phyloP scores from a whole-genome alignment of 2,888 invertebrate species.

The Eurois occulta region DNA sequence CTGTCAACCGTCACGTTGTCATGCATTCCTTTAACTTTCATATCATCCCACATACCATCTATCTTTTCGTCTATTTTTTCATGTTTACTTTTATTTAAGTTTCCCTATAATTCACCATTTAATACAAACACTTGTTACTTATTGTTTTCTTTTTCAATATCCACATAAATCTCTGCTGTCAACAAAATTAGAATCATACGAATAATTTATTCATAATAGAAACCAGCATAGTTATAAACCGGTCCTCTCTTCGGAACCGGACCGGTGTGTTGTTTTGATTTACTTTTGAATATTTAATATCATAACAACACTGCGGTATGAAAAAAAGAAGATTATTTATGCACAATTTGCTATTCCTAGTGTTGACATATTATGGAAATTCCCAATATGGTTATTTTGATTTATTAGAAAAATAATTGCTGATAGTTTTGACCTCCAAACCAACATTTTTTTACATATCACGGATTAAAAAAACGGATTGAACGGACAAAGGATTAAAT shows the following conservation, averaged over 20 bases:
- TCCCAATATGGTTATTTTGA: neutral
- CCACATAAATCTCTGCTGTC: neutral
- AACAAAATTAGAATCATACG: neutral
- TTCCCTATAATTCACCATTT: neutral
- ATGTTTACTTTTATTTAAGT: neutral
- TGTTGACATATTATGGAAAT: neutral
- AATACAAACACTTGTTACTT: neutral
- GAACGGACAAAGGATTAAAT: neutral
- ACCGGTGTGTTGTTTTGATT: neutral
- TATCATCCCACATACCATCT: neutral
- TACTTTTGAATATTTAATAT: constrained; percentile 10
- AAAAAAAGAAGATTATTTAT: constrained; percentile 1
- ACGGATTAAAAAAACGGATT: too few species aligned
- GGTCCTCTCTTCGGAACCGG: constrained; percentile 26
- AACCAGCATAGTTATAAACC: constrained; percentile 33
- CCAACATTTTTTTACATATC: neutral
- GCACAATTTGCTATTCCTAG: neutral
- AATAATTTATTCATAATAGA: constrained; percentile 22
- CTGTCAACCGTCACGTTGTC: too few species aligned
- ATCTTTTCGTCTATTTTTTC: neutral
- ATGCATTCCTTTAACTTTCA: neutral
- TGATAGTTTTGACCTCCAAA: too few species aligned
- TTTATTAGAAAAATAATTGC: neutral
- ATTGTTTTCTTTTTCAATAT: neutral
- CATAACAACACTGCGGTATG: constrained; percentile 21